phyloP scores from a whole-genome alignment of 2,888 invertebrate species.

The Coleophora flavipennella region DNA sequence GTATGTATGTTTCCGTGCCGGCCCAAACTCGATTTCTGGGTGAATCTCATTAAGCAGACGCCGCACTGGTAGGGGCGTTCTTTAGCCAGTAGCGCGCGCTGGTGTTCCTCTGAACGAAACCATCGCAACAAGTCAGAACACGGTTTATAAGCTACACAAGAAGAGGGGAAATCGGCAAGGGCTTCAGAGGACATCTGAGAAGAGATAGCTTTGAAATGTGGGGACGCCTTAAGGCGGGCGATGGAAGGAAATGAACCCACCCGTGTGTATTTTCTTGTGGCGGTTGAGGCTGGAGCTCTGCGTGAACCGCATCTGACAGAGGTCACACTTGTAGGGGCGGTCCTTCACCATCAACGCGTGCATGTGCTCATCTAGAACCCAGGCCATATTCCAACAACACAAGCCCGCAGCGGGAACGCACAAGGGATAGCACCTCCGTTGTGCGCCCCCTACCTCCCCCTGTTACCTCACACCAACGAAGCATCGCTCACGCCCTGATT shows the following conservation, averaged over 20 bases:
- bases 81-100: slow-evolving; percentile 61
- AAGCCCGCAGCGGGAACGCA: slow-evolving; percentile 37
- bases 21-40: slow-evolving; percentile 78
- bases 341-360: slow-evolving; percentile 70
- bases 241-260: slow-evolving; percentile 53
- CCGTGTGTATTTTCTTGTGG: slow-evolving; percentile 80
- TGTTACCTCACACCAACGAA: slow-evolving; percentile 58
- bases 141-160: slow-evolving; percentile 22
- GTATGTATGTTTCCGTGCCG: slow-evolving; percentile 79
- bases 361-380: slow-evolving; percentile 71
- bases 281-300: slow-evolving; percentile 81
- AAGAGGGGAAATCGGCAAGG: slow-evolving; percentile 13
- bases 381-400: slow-evolving; percentile 52
- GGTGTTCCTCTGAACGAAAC: slow-evolving; percentile 65
- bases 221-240: slow-evolving; percentile 33
- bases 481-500: slow-evolving; percentile 67
- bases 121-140: slow-evolving; percentile 42
- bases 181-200: slow-evolving; percentile 27
- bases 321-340: slow-evolving; percentile 77
- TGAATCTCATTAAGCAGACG: slow-evolving; percentile 77
- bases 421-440: slow-evolving; percentile 38
- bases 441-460: slow-evolving; percentile 63
- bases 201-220: slow-evolving; percentile 20
- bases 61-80: slow-evolving; percentile 76
- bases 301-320: slow-evolving; percentile 80